Base-by-base conservation (phyloP, 2,797 vertebrate genomes). In the Fratercula arctica region DNA sequence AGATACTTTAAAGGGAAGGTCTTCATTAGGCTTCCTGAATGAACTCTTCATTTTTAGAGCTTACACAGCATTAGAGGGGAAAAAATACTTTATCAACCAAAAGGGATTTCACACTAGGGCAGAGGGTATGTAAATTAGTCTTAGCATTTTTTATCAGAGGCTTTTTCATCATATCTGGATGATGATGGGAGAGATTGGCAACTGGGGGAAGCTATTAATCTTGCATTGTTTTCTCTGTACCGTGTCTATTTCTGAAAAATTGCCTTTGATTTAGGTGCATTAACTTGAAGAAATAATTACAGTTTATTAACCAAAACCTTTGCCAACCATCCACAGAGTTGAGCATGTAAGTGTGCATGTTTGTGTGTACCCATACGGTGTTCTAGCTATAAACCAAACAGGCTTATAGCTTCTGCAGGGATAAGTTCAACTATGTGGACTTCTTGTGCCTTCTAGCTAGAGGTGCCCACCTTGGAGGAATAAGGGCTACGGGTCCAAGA, bases 121-220 rank as follows among this genome's bases (percentile, higher is more conserved):
- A 90, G 43, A 91, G 8, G 39, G 78, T 81, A 81, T 75, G 63
- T 79, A 90, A 81, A 95, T 88, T 90, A 93, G 29, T 51, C 79
- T 57, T 59, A 70, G 54, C 33, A 63, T 82, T n/a, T 76, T 93
- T 78, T 87, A 85, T 88, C 86, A 87, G 74, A 87, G 28, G 54
- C 10, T 80, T 90, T 97, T 94, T 95, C 56, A 92, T 96, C 59
- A 63, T 91, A 76, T 73, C 88, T 93, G 46, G 25, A 21, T 76
- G 56, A 54, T 51, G 31, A 14, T 93, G 60, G 83, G 43, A 86
- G 59, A 94, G 39, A 18, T 53, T 95, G 68, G 56, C 41, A 87
- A 61, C 33, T 57, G 48, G 57, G n/a, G 25, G 24, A 87, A 87
- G 67, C 60, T 90, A 90, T 94, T 95, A 94, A 95, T 94, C 86